These are phyloP conservation scores for Nephrotoma appendiculata DNA, from an alignment of 2,888 invertebrate species.

Conservation along the genomic window DNA sequence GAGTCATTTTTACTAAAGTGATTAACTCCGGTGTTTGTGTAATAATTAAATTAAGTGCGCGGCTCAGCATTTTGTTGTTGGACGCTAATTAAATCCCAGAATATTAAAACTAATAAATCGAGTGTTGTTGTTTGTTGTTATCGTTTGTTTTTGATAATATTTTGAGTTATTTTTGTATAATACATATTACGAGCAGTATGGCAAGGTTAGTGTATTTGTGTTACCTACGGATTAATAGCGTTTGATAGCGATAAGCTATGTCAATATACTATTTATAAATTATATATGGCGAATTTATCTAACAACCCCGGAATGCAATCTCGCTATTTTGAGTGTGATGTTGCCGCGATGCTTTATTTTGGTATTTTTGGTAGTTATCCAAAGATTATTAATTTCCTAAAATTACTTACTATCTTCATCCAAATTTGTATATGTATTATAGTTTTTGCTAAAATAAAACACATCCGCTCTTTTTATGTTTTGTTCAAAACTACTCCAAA, in stretches of 20 bases:
- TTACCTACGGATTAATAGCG: not conserved
- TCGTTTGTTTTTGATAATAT: not conserved
- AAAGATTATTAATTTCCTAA: not conserved
- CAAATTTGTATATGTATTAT: not conserved
- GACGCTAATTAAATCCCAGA: not conserved
- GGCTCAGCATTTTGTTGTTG: not conserved
- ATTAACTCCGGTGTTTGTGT: not conserved
- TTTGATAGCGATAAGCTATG: not conserved
- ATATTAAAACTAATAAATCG: too few species aligned
- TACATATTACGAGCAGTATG: not conserved
- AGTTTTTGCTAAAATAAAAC: not conserved
- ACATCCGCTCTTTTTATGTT: not conserved
- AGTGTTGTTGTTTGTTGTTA: not conserved
- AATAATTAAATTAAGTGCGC: not conserved
- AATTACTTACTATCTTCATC: not conserved
- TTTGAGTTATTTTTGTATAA: not conserved
- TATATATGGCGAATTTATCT: not conserved
- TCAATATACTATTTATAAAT: not conserved
- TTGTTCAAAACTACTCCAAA: not conserved
- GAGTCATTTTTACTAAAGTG: not conserved
- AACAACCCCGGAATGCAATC: not conserved
- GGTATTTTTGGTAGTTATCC: not conserved
- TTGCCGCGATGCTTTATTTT: not conserved
- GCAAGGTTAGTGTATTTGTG: not conserved
- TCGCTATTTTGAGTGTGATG: not conserved